Conservation (phyloP, 2,888 invertebrate genomes). For the Caenorhabditis parvicauda region DNA sequence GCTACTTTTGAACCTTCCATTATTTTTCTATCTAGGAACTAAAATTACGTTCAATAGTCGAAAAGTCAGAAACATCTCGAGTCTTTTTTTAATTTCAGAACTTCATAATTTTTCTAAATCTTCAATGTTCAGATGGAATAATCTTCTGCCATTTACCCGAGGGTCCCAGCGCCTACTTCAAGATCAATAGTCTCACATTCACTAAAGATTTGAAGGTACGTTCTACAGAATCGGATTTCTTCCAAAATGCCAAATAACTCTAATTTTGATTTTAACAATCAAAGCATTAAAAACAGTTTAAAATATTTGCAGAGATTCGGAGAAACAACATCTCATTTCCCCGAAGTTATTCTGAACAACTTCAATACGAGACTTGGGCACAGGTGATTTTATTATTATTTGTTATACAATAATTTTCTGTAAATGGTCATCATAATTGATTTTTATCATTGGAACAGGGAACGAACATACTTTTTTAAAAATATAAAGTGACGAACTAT, state of each 20-base stretch:
- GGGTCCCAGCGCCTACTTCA: slow-evolving; percentile 95
- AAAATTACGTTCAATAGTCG: too few relatives aligned
- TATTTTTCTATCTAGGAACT: too few relatives aligned
- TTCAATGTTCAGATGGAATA: slow-evolving; percentile 76
- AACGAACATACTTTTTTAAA: too few relatives aligned
- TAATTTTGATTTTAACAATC: too few relatives aligned
- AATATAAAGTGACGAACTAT: background rate
- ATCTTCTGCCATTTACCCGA: slow-evolving; percentile 88
- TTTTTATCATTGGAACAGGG: too few relatives aligned
- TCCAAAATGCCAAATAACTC: too few relatives aligned
- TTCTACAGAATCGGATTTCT: too few relatives aligned
- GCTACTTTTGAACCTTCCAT: too few relatives aligned
- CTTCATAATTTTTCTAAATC: too few relatives aligned
- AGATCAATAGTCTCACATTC: slow-evolving; percentile 85
- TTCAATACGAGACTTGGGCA: slow-evolving; percentile 90
- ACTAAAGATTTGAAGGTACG: slow-evolving; percentile 77
- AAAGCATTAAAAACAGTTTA: too few relatives aligned
- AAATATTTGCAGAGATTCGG: slow-evolving; percentile 63
- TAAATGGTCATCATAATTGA: background rate
- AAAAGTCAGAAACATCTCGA: too few relatives aligned
- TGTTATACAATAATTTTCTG: background rate
- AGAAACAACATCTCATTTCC: slow-evolving; percentile 82
- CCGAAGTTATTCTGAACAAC: slow-evolving; percentile 92
- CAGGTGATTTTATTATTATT: slow-evolving; percentile 64
- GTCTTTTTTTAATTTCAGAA: too few relatives aligned